Base-by-base conservation (phyloP, 30 jellyfish, hydroid and myxozoan species). In the Aurelia aurita region DNA sequence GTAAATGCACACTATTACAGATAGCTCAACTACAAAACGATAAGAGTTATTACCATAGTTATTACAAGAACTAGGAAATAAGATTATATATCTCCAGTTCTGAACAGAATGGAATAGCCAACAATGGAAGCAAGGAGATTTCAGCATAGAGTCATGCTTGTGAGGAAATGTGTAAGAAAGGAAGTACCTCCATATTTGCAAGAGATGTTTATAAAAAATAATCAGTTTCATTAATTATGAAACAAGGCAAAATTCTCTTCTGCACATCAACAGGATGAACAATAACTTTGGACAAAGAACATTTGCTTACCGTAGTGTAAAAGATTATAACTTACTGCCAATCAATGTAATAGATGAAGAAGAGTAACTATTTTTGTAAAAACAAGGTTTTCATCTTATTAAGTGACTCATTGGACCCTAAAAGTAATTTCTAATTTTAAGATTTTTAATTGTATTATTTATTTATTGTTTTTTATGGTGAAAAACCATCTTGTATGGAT, bases 31-130 rank as follows among this genome's bases (percentile, higher is more conserved):
- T n/a, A n/a, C n/a, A n/a, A n/a, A n/a, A n/a, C n/a, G n/a, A n/a
- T n/a, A n/a, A n/a, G n/a, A n/a, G n/a, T n/a, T n/a, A n/a, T n/a
- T n/a, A n/a, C 80, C 79, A 62, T 72, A 29, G 80, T 60, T 27
- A 78, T 58, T 71, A 62, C 89, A 78, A 61, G 72, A 78, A 78
- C 80, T 22, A 62, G 60, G 82, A 63, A 79, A 64, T 63, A 60
- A 32, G 90, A 79, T 22, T 70, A 45, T 47, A 79, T 63, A 66
- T 79, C 89, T 6, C 87, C 87, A 75, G 87, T 27, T 75, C 87
- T 75, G 11, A 75, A 28, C 87, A 75, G 77, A 75, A n/a, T 75
- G 66, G 87, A 75, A 75, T 75, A 44, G 87, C 87, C 87, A 75
- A 55, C 74, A 75, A 75, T 75, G 77, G 77, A 75, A 55, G 87